Base-by-base conservation (phyloP, 1,140 invertebrate species). In the Lordiphosa clarofinis region DNA sequence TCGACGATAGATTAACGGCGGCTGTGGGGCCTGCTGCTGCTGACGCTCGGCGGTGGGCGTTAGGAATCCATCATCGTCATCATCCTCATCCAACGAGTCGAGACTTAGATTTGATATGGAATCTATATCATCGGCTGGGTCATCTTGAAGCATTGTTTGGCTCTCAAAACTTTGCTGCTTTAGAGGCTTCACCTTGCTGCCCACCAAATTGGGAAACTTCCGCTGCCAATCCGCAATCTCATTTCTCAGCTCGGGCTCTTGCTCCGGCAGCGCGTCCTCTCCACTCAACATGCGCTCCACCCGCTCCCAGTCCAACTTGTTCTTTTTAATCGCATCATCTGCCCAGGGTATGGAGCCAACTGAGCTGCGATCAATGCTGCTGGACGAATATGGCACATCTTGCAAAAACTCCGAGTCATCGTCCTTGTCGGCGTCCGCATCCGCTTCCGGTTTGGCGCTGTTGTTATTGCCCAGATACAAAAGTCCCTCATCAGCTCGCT, bases 281-380 rank as follows among this genome's bases (percentile, higher is more conserved):
- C 82, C 78, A 42, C 64, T 73, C 11, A 89, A 44, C 60, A 89
- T 78, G 5, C 79, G 66, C 19, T 89, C 88, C 4, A 89, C 84
- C 12, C 64, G 61, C 15, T 88, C 82, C 88, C 88, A 89, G 52
- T 87, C 88, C 12, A 76, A 46, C 68, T 86, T 62, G 57, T 89
- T 89, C 53, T 89, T 79, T 15, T 88, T 89, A 6, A 88, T 88
- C 40, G 88, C 88, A 66, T 89, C 88, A 44, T 87, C 86, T 5
- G 86, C 82, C 88, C 88, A 89, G 7, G 87, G 87, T 46, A 89
- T 89, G 33, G 88, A 81, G 15, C 87, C 86, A 43, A 88, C 81
- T 7, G 86, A 86, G 46, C 87, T 87, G 40, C 87, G 79, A 44
- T 87, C 87, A n/a, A 87, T 54, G 54, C 87, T 88, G 46, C 87